These are phyloP conservation scores for Cheirogaleus major DNA, from an alignment of 2,797 vertebrate species.

Conservation along the genomic window DNA sequence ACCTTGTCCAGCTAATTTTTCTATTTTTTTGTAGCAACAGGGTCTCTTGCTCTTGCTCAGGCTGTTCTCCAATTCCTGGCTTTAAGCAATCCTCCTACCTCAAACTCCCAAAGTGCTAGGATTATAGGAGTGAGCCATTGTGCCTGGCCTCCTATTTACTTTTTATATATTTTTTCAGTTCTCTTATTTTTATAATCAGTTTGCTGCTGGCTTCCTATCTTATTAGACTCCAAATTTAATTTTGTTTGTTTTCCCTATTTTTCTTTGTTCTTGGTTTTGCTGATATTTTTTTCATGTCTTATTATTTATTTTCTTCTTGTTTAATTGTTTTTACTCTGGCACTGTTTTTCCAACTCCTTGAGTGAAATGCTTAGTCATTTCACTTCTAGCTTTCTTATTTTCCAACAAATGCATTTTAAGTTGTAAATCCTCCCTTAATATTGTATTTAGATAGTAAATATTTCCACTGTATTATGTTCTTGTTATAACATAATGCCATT, in stretches of 20 bases:
- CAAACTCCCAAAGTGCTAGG: neutral
- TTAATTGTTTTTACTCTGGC: neutral
- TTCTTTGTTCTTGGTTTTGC: neutral
- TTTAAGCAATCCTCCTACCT: neutral
- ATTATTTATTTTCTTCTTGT: neutral
- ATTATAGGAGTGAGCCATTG: neutral
- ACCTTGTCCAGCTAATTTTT: neutral
- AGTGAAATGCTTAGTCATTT: neutral
- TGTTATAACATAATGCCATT: neutral
- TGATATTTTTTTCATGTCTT: neutral
- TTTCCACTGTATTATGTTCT: neutral
- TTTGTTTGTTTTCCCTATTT: neutral
- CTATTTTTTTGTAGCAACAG: neutral
- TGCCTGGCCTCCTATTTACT: neutral
- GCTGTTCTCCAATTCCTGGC: neutral
- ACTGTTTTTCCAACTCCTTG: neutral
- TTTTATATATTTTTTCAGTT: neutral
- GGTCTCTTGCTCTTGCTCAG: neutral
- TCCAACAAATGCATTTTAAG: neutral
- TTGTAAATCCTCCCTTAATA: neutral
- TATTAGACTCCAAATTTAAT: neutral
- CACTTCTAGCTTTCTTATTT: neutral
- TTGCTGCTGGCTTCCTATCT: neutral
- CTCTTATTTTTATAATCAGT: neutral
- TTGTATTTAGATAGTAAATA: neutral